These are phyloP conservation scores for Folsomia candida DNA, from an alignment of 2,888 invertebrate genomes.

Conservation along the genomic window DNA sequence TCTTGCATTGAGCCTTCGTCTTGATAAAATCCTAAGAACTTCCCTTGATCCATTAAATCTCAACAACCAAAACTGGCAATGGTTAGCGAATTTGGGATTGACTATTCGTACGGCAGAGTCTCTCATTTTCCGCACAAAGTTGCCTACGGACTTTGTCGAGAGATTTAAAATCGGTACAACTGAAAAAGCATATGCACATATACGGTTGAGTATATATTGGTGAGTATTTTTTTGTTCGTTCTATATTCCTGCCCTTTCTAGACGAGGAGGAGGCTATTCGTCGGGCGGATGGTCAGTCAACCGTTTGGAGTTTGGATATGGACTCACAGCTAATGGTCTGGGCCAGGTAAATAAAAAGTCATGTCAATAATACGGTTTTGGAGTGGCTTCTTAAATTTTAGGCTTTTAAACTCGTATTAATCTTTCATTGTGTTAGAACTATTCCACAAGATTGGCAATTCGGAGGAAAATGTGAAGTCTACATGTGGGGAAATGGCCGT, in stretches of 20 bases:
- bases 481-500: constrained; percentile 64
- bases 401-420: too few relatives aligned
- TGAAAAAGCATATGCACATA: not conserved
- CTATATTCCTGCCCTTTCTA: not conserved
- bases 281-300: constrained; percentile 29
- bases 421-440: too few relatives aligned
- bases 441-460: constrained; percentile 65
- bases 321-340: constrained; percentile 65
- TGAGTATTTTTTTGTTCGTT: not conserved
- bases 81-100: constrained; percentile 61
- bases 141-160: constrained; percentile 55
- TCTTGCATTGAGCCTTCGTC: constrained; percentile 59
- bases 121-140: constrained; percentile 57
- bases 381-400: too few relatives aligned
- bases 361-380: too few relatives aligned
- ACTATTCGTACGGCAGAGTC: constrained; percentile 61
- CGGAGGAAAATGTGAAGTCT: constrained; percentile 63
- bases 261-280: constrained; percentile 45
- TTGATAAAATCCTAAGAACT: constrained; percentile 57
- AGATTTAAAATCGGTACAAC: constrained; percentile 45
- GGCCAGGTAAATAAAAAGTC: too few relatives aligned
- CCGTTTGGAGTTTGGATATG: constrained; percentile 60
- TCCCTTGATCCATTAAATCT: not conserved
- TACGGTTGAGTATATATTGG: not conserved
- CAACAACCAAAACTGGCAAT: constrained; percentile 55